Evolutionary conservation across 2,888 invertebrate species (phyloP).

Genomic region (Ferrisia virgata): DNA sequence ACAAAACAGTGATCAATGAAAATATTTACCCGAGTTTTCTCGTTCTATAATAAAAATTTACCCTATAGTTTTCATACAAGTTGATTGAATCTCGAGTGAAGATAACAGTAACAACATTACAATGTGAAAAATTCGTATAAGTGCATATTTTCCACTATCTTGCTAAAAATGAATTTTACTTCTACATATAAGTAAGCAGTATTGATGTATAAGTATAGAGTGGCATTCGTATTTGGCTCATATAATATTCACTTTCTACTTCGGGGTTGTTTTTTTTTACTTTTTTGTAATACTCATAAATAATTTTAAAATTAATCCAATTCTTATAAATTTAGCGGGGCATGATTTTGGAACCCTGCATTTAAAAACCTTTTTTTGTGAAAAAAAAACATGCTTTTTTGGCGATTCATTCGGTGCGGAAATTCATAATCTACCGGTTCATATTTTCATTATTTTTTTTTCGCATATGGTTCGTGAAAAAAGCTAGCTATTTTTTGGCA

Average conservation of each 20-base stretch:
- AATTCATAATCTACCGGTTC: neutral
- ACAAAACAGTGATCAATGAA: neutral
- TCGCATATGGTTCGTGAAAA: neutral
- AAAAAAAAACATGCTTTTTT: neutral
- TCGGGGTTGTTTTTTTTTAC: too few species aligned
- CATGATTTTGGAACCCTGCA: neutral
- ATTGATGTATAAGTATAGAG: neutral
- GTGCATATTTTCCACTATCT: neutral
- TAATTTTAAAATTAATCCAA: neutral
- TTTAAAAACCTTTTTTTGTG: neutral
- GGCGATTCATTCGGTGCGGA: neutral
- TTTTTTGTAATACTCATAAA: neutral
- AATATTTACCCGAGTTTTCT: neutral
- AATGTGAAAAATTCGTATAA: neutral
- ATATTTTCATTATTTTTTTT: neutral
- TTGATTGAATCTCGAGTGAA: neutral
- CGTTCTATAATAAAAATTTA: neutral
- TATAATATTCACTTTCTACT: too few species aligned
- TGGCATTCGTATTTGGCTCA: too few species aligned
- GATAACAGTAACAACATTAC: neutral
- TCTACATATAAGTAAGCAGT: neutral
- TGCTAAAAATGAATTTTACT: neutral
- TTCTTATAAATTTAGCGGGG: neutral
- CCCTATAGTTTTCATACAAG: neutral
- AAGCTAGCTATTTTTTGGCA: neutral